Evolutionary conservation across 2,888 invertebrate genomes (phyloP).

Genomic region (Trichopria drosophilae): DNA sequence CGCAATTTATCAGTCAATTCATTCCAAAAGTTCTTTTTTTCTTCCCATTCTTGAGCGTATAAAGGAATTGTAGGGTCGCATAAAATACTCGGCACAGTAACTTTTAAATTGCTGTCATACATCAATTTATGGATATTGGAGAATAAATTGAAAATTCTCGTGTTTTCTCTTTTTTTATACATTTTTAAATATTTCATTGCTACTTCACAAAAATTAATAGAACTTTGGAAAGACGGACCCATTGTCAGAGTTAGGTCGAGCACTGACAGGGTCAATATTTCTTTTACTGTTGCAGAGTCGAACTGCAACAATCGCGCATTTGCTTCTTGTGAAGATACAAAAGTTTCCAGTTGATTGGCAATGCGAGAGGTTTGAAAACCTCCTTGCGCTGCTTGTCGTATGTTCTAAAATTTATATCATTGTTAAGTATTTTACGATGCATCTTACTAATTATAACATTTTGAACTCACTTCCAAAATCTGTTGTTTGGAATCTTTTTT

Average conservation of each 20-base stretch:
- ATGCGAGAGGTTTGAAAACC: slow-evolving; percentile 50
- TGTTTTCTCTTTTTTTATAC: slow-evolving; percentile 36
- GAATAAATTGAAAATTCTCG: slow-evolving; percentile 42
- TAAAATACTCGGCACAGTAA: slow-evolving; percentile 39
- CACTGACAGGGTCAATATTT: slow-evolving; percentile 46
- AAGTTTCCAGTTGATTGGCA: slow-evolving; percentile 51
- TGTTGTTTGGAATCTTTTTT: slow-evolving; percentile 52
- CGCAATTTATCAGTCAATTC: slow-evolving; percentile 36
- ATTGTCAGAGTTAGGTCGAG: slow-evolving; percentile 53
- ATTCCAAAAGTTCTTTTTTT: slow-evolving; percentile 45
- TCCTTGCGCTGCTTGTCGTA: slow-evolving; percentile 48
- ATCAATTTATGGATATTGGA: slow-evolving; percentile 41
- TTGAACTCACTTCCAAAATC: slow-evolving; percentile 36
- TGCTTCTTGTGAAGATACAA: slow-evolving; percentile 50
- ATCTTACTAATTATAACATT: slow-evolving; percentile 3
- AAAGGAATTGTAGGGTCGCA: slow-evolving; percentile 46
- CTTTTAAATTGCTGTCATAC: slow-evolving; percentile 38
- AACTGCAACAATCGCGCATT: slow-evolving; percentile 38
- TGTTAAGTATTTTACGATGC: neutral
- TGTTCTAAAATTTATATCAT: slow-evolving; percentile 41
- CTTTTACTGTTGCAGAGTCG: slow-evolving; percentile 36
- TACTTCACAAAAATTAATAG: slow-evolving; percentile 47
- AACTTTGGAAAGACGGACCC: slow-evolving; percentile 37
- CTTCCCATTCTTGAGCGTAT: slow-evolving; percentile 40
- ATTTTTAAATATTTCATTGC: slow-evolving; percentile 48